A percentile compares a stretch with the other conserved stretches of the same genome.
Evolutionary conservation across 2,113 vertebrate genomes (phyloP).

Genomic region (Lasiurus cinereus): DNA sequence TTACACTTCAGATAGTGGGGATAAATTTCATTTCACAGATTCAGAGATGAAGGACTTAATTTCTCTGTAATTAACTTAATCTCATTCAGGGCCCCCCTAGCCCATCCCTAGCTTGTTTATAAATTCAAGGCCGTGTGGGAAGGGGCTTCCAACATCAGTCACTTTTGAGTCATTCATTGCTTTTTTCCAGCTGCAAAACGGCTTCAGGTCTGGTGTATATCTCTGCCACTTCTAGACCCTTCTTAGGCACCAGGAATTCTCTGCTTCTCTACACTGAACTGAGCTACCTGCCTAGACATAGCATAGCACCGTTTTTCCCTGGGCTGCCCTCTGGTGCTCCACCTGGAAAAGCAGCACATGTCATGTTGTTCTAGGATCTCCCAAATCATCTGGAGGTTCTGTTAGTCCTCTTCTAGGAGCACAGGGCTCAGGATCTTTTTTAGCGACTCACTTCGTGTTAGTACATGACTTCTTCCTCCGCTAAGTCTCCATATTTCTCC

Average conservation of each 20-base stretch:
- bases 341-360: not conserved
- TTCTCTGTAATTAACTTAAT: not conserved
- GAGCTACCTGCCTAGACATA: not conserved
- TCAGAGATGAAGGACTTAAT: not conserved
- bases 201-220: not conserved
- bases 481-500: not conserved
- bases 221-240: not conserved
- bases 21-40: slow-evolving; percentile 2
- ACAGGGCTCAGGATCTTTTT: not conserved
- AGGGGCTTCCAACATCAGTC: not conserved
- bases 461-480: not conserved
- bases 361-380: not conserved
- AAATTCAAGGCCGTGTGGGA: not conserved
- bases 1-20: not conserved
- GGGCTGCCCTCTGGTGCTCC: not conserved
- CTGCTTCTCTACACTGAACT: not conserved
- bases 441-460: not conserved
- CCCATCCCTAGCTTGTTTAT: not conserved
- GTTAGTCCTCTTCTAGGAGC: not conserved
- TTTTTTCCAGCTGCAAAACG: not conserved
- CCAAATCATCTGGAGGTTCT: not conserved
- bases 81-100: not conserved
- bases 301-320: not conserved
- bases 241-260: not conserved
- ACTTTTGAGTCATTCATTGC: not conserved